Evolutionary conservation across 92 coral and sea anemone species (phyloP), one percentile per base, ranked within the genome.

Genomic region (Actinernus sp.): DNA sequence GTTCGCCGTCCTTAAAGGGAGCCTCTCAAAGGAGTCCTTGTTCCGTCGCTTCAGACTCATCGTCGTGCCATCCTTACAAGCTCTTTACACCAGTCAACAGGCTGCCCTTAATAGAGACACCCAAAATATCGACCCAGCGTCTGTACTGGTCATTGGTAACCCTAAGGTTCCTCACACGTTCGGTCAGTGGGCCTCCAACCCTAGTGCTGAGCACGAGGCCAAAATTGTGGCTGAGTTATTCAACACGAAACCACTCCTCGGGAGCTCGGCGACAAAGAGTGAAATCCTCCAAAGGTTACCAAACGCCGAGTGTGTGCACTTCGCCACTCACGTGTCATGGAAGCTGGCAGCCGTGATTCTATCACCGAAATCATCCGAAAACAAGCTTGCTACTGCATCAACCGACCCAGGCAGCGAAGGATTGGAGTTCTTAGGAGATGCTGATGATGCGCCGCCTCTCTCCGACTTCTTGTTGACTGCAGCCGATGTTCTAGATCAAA

Each of bases 271-370:
- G 38, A 76, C 87, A 7, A 95, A 91, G 88, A 71, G 60, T 30
- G 88, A 73, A 52, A 85, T 95, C 14, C 68, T 89, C 54, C 82
- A 49, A 43, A 84, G 79, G 25, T 74, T 92, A 1, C 79, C 88
- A 17, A 89, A 73, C 18, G 91, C 95, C 2, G 89, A 91, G 34
- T 95, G 99, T 55, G 88, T 95, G 18, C 99, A 95, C 50, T 95
- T 95, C 74, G 99, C 99, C 12, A 91, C 99, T 13, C 97, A 95
- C 59, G 97, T 92, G 13, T 95, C 97, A 12, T 95, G 99, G 99
- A 95, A 95, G 62, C 89, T 91, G 4, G 90, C 99, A 3, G 96
- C 99, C 20, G 60, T 95, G 65, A 86, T 95, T 49, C 90, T 95
- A 34, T 80, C 97, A 0, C 89, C 99, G 10, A 83, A 44, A 31